phyloP scores from a whole-genome alignment of 2,797 vertebrate species.

The Spondyliosoma cantharus region DNA sequence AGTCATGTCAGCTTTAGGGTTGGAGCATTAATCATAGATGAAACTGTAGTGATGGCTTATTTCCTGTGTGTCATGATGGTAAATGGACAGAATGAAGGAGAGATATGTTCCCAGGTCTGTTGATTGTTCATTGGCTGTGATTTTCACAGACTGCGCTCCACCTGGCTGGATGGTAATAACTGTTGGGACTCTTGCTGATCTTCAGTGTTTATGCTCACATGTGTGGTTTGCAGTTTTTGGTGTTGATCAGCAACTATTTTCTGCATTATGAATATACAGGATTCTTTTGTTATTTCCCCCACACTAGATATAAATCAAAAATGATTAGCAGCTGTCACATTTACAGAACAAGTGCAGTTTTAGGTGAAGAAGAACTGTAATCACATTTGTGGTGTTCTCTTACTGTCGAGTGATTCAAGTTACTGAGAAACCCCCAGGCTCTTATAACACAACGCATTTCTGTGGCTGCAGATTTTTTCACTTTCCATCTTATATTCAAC shows the following conservation, averaged over 20 bases:
- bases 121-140: slow-evolving; percentile 19
- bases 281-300: neutral
- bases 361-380: slow-evolving; percentile 2
- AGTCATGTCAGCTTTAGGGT: neutral
- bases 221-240: slow-evolving; percentile 5
- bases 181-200: neutral
- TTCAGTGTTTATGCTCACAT: slow-evolving; percentile 18
- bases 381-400: neutral
- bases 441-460: slow-evolving; percentile 16
- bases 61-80: neutral
- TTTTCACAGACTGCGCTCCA: slow-evolving; percentile 4
- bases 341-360: neutral
- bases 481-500: slow-evolving; percentile 10
- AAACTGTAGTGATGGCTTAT: neutral
- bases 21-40: neutral
- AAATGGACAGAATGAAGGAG: neutral
- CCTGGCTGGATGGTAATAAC: neutral
- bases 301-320: neutral
- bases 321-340: neutral
- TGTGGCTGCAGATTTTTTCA: neutral
- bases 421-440: slow-evolving; percentile 25
- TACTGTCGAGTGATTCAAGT: neutral
- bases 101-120: slow-evolving; percentile 3
- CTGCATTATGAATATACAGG: slow-evolving; percentile 1
- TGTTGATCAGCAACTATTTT: neutral